Evolutionary conservation across 1,140 invertebrate genomes (phyloP), one percentile per base, ranked within the genome.

Genomic region (honey bee (Apis mellifera)): DNA sequence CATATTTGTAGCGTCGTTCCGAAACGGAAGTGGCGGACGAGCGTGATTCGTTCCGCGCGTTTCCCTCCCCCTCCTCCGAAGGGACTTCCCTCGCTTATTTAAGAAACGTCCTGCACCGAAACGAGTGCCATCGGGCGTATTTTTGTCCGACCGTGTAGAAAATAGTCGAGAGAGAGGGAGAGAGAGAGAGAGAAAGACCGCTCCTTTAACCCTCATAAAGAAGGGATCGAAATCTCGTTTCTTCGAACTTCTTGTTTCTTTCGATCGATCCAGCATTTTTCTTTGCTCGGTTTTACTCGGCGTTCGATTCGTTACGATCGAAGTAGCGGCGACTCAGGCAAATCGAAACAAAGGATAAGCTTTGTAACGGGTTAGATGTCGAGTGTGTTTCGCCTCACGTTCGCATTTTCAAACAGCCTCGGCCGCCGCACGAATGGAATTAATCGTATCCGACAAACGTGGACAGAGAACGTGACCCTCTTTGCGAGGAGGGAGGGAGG

Each of bases 1-100:
- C 32, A 42, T 42, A 42, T 42, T 42, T 42, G 60, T 15, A 32
- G 15, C 7, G 32, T 64, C 17, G 62, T 32, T 11, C 62, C 9
- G 32, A 42, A 11, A 11, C 86, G 86, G 86, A 87, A 87, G 84
- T 84, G 26, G 55, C 52, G 50, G 48, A 52, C n/a, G n/a, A 71
- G 62, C 15, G 48, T 62, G 64, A 65, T 60, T 32, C 57, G 23
- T 60, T n/a, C 55, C 57, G 48, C 54, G 60, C 71, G 52, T 48
- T 75, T 73, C 73, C 82, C 50, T 65, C 68, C 50, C 69, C 68
- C 76, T 65, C 68, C 76, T 23, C n/a, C 68, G 82, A 68, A 77
- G 65, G n/a, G 72, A 69, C 66, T 83, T 79, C 78, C 75, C 77
- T n/a, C 54, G 79, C 69, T 88, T 86, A 88, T 89, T 88, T 82